phyloP scores from a whole-genome alignment of 2,113 vertebrate genomes.

The Embiotoca jacksoni region DNA sequence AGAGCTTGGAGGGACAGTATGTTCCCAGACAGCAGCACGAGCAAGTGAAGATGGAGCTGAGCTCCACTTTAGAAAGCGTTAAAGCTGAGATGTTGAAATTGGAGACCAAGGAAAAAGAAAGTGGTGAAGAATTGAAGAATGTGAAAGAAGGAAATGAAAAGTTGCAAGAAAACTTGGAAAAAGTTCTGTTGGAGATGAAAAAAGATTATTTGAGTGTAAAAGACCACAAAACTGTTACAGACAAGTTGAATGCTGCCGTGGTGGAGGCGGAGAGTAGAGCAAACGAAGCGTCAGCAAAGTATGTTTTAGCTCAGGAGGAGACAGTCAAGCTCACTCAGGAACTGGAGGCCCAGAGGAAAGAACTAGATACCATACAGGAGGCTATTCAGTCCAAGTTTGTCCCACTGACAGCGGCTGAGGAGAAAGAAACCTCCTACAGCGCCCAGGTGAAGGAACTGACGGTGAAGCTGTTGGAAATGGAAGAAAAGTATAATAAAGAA shows the following conservation, averaged over 20 bases:
- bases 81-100: slow-evolving; percentile 84
- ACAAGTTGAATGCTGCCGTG: slow-evolving; percentile 68
- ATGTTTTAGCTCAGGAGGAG: slow-evolving; percentile 83
- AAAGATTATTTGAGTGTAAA: slow-evolving; percentile 80
- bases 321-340: slow-evolving; percentile 85
- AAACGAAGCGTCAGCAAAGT: slow-evolving; percentile 68
- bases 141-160: slow-evolving; percentile 86
- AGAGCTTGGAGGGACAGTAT: slow-evolving; percentile 83
- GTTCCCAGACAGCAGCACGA: slow-evolving; percentile 86
- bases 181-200: slow-evolving; percentile 80
- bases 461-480: slow-evolving; percentile 80
- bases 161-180: slow-evolving; percentile 84
- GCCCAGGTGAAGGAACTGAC: slow-evolving; percentile 82
- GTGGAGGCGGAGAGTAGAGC: slow-evolving; percentile 73
- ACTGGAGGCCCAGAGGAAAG: slow-evolving; percentile 90
- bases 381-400: slow-evolving; percentile 92
- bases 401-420: slow-evolving; percentile 84
- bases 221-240: slow-evolving; percentile 80
- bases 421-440: slow-evolving; percentile 85
- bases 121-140: slow-evolving; percentile 81
- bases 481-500: slow-evolving; percentile 70
- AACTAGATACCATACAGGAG: slow-evolving; percentile 93
- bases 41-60: slow-evolving; percentile 82
- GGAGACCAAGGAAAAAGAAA: slow-evolving; percentile 80
- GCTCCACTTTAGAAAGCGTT: slow-evolving; percentile 82